A percentile compares a stretch with the other conserved stretches of the same genome.
Conservation (phyloP, 2,113 vertebrate genomes). For the Solea solea region DNA sequence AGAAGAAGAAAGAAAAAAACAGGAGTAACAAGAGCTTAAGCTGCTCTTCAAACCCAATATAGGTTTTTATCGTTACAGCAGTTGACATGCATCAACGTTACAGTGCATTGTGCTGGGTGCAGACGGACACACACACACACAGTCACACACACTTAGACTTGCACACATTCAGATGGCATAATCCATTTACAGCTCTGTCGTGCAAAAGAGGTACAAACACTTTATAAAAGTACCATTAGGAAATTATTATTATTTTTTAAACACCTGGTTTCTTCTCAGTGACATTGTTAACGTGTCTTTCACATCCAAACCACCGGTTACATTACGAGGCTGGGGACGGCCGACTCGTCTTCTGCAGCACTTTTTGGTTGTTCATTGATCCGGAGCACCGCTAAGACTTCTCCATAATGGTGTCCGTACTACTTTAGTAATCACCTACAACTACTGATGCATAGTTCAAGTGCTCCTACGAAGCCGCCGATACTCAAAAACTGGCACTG, state of each 20-base stretch:
- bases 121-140: slow-evolving; percentile 35
- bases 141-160: slow-evolving; percentile 5
- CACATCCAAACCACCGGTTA: slow-evolving; percentile 63
- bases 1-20: not conserved
- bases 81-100: slow-evolving; percentile 82
- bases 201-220: slow-evolving; percentile 80
- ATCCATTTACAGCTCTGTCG: slow-evolving; percentile 69
- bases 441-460: slow-evolving; percentile 72
- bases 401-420: slow-evolving; percentile 12
- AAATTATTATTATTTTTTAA: slow-evolving; percentile 46
- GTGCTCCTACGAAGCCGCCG: slow-evolving; percentile 53
- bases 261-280: slow-evolving; percentile 51
- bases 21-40: slow-evolving; percentile 43
- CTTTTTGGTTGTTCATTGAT: slow-evolving; percentile 72
- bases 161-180: slow-evolving; percentile 57
- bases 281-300: slow-evolving; percentile 44
- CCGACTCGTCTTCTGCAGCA: slow-evolving; percentile 59
- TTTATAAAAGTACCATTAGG: slow-evolving; percentile 67
- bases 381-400: slow-evolving; percentile 34
- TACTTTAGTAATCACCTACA: slow-evolving; percentile 45
- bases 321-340: slow-evolving; percentile 45
- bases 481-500: slow-evolving; percentile 48
- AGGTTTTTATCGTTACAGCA: slow-evolving; percentile 65
- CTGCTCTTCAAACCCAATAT: slow-evolving; percentile 56
- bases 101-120: slow-evolving; percentile 73